phyloP scores from a whole-genome alignment of 2,888 invertebrate genomes.

The Pammene aurita region DNA sequence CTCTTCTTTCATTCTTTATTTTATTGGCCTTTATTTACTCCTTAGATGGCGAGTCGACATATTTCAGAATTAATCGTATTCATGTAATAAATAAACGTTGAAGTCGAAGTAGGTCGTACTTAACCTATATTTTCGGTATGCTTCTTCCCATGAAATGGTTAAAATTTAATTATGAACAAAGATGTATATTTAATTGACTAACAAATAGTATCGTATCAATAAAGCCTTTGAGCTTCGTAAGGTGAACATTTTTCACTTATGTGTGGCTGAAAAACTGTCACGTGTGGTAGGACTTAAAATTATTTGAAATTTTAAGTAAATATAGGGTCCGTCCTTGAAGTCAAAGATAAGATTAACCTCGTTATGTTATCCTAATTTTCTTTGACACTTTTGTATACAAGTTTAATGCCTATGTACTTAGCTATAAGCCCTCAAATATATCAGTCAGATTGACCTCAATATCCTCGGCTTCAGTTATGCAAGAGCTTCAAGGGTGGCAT shows the following conservation, averaged over 20 bases:
- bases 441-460: slow-evolving; percentile 7
- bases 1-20: slow-evolving; percentile 41
- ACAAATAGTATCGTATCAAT: too few relatives aligned
- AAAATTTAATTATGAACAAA: too few relatives aligned
- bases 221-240: too few relatives aligned
- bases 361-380: slow-evolving; percentile 10
- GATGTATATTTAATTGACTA: too few relatives aligned
- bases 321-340: neutral
- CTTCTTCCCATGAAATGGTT: too few relatives aligned
- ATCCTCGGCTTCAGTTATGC: slow-evolving; percentile 5
- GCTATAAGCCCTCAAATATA: slow-evolving; percentile 4
- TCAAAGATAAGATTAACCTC: slow-evolving; percentile 23
- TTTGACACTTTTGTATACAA: slow-evolving; percentile 8
- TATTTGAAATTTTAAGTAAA: neutral
- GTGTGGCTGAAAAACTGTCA: neutral
- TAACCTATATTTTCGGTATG: too few relatives aligned
- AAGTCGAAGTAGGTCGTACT: too few relatives aligned
- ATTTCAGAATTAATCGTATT: too few relatives aligned
- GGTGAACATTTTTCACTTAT: too few relatives aligned
- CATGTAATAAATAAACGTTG: too few relatives aligned
- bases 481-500: slow-evolving; percentile 41
- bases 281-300: too few relatives aligned
- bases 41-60: neutral
- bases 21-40: neutral
- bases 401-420: neutral